Evolutionary conservation across 2,113 vertebrate genomes (phyloP).

Genomic region (Channa maculata): DNA sequence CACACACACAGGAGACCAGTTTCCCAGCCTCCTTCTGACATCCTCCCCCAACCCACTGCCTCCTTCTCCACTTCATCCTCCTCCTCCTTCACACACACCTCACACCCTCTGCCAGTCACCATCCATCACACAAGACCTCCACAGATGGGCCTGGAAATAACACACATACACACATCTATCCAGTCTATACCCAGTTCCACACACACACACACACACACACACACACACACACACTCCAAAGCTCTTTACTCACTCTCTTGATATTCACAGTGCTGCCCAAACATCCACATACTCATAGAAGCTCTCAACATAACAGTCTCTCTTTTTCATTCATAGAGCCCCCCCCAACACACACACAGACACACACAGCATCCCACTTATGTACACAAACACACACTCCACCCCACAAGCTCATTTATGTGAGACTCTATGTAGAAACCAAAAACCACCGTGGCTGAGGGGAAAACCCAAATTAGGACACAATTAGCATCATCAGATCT

Average conservation of each 20-base stretch:
- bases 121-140: constrained; percentile 72
- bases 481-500: constrained; percentile 61
- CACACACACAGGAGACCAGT: constrained; percentile 42
- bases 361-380: constrained; percentile 13
- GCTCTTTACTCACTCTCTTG: constrained; percentile 16
- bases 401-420: constrained; percentile 45
- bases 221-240: constrained; percentile 17
- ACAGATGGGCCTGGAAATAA: constrained; percentile 60
- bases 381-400: neutral
- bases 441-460: constrained; percentile 24
- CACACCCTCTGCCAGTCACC: constrained; percentile 71
- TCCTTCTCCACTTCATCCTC: constrained; percentile 49
- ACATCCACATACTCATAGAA: constrained; percentile 14
- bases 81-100: constrained; percentile 64
- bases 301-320: constrained; percentile 21
- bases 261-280: constrained; percentile 25
- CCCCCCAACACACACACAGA: neutral
- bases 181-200: neutral
- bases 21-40: constrained; percentile 37
- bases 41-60: constrained; percentile 58
- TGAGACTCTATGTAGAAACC: constrained; percentile 39
- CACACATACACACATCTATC: constrained; percentile 23
- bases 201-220: constrained; percentile 13
- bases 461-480: constrained; percentile 56
- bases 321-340: neutral